These are phyloP conservation scores for Drosophila mimetica DNA, from an alignment of 2,888 invertebrate genomes.

Conservation along the genomic window DNA sequence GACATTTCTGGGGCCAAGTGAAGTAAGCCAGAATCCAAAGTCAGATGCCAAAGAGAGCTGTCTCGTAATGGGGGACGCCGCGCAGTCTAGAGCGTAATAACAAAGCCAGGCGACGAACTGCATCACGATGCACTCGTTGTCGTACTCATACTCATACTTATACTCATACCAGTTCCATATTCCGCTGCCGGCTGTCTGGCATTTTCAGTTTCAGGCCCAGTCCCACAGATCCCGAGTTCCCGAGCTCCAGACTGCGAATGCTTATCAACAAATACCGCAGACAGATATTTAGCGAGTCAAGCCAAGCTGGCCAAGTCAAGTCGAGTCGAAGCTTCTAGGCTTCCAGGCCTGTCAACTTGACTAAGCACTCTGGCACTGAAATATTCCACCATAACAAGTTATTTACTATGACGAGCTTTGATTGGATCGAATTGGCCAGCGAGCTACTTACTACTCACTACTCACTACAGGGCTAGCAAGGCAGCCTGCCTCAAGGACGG, in stretches of 20 bases:
- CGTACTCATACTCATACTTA: not conserved
- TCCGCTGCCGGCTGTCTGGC: constrained; percentile 54
- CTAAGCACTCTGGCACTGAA: constrained; percentile 61
- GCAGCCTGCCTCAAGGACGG: constrained; percentile 70
- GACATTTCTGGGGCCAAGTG: constrained; percentile 26
- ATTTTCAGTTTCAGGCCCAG: constrained; percentile 27
- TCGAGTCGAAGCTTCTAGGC: constrained; percentile 44
- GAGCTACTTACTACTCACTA: not conserved
- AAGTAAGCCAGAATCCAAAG: constrained; percentile 14
- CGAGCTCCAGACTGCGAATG: constrained; percentile 31
- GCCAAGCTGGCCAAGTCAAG: not conserved
- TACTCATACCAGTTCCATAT: constrained; percentile 50
- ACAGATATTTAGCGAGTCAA: constrained; percentile 69
- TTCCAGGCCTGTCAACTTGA: constrained; percentile 65
- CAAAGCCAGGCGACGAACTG: constrained; percentile 44
- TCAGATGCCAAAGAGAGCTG: constrained; percentile 9
- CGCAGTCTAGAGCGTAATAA: constrained; percentile 75
- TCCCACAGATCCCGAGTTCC: constrained; percentile 7
- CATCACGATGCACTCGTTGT: constrained; percentile 31
- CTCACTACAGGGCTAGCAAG: not conserved
- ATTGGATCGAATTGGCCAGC: constrained; percentile 40
- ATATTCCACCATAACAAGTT: constrained; percentile 82
- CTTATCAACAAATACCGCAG: constrained; percentile 79
- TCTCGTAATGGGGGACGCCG: constrained; percentile 63
- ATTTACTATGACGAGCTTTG: constrained; percentile 74